Evolutionary conservation across 2,113 vertebrate genomes (phyloP).

Genomic region (Aythya baeri): DNA sequence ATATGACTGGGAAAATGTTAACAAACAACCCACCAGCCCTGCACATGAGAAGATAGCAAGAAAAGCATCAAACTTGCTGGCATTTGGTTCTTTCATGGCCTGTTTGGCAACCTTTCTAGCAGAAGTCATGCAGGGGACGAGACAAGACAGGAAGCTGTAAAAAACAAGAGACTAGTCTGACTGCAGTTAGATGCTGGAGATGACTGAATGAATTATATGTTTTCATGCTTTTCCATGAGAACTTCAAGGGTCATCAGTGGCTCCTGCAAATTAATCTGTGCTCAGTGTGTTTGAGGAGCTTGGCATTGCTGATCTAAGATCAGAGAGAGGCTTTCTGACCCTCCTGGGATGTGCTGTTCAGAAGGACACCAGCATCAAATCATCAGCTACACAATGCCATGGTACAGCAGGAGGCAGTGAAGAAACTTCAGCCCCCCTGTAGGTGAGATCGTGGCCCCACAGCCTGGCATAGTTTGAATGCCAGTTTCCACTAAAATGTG

Average conservation of each 20-base stretch:
- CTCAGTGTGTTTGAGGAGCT: background rate
- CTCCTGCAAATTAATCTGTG: background rate
- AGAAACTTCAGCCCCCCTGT: background rate
- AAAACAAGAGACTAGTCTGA: background rate
- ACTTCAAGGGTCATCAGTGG: background rate
- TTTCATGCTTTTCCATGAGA: background rate
- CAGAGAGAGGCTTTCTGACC: background rate
- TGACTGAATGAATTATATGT: background rate
- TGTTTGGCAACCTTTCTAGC: slow-evolving; percentile 20
- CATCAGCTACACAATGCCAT: background rate
- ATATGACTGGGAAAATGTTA: slow-evolving; percentile 37
- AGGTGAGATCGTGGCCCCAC: background rate
- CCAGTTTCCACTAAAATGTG: background rate
- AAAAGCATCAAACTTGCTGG: background rate
- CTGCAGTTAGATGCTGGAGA: background rate
- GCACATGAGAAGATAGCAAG: background rate
- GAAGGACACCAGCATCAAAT: background rate
- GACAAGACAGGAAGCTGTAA: background rate
- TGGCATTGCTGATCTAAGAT: background rate
- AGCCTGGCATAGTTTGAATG: background rate
- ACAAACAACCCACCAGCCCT: background rate
- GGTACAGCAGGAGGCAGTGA: background rate
- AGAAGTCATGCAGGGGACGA: background rate
- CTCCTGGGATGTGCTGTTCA: background rate
- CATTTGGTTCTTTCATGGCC: slow-evolving; percentile 35